These are phyloP conservation scores for Heliornis fulica DNA, from an alignment of 2,113 vertebrate genomes.

Conservation along the genomic window DNA sequence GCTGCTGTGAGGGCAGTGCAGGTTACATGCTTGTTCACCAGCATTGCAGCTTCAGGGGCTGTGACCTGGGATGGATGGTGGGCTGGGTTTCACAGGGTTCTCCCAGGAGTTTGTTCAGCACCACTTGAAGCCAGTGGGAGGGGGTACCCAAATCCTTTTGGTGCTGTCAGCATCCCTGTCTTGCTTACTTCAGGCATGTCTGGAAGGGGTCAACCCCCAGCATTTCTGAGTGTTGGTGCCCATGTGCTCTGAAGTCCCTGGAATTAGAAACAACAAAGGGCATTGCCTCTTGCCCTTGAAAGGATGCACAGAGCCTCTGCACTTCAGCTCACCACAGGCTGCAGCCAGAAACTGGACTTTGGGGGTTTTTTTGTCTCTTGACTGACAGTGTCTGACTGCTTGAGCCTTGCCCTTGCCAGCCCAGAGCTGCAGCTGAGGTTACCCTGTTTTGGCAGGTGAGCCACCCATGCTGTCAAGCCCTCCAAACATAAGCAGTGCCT, in stretches of 20 bases:
- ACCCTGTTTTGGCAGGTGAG: not conserved
- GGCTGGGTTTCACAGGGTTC: not conserved
- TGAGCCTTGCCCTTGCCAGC: not conserved
- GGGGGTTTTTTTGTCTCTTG: not conserved
- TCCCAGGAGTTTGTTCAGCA: not conserved
- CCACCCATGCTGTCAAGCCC: fast-evolving
- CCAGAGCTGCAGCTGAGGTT: not conserved
- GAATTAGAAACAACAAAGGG: fast-evolving
- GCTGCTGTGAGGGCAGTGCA: not conserved
- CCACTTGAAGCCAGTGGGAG: not conserved
- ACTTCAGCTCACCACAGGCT: not conserved
- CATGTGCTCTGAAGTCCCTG: fast-evolving
- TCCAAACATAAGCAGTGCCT: not conserved
- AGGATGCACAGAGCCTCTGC: not conserved
- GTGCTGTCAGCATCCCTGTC: not conserved
- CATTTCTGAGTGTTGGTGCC: fast-evolving
- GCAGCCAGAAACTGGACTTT: not conserved
- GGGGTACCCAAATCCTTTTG: not conserved
- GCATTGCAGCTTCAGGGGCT: not conserved
- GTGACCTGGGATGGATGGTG: fast-evolving
- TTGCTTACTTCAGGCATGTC: not conserved
- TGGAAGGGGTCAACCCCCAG: not conserved
- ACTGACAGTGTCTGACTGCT: not conserved
- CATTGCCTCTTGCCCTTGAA: not conserved
- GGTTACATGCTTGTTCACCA: fast-evolving